phyloP scores from a whole-genome alignment of 2,888 invertebrate genomes.

The Plebejus melissa region DNA sequence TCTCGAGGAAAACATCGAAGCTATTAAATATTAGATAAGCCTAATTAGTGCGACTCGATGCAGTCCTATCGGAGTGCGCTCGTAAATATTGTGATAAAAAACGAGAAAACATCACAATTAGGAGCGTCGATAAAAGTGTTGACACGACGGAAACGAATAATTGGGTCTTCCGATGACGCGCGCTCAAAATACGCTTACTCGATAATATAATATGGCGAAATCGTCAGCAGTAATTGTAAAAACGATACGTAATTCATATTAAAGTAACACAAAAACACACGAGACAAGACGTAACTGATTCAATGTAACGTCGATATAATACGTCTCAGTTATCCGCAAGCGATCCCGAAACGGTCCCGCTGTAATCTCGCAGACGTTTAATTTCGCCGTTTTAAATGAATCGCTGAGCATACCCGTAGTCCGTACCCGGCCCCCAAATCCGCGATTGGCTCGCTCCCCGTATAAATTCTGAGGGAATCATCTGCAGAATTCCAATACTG shows the following conservation, averaged over 20 bases:
- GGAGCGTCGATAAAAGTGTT: constrained; percentile 8
- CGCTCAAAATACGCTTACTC: neutral
- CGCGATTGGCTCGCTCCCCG: constrained; percentile 51
- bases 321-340: constrained; percentile 56
- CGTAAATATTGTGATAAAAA: constrained; percentile 3
- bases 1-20: neutral
- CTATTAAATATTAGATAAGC: constrained; percentile 13
- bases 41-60: neutral
- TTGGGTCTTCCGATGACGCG: constrained; percentile 11
- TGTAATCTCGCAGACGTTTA: constrained; percentile 63
- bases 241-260: neutral
- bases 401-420: constrained; percentile 49
- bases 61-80: neutral
- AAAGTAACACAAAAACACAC: neutral
- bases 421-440: constrained; percentile 48
- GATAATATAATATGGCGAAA: neutral
- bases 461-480: constrained; percentile 64
- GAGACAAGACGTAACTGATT: constrained; percentile 42
- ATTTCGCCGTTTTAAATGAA: constrained; percentile 66
- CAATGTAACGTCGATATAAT: constrained; percentile 52
- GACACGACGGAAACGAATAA: constrained; percentile 7
- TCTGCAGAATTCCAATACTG: constrained; percentile 68
- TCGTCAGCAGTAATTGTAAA: neutral
- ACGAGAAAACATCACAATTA: constrained; percentile 14
- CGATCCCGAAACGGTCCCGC: constrained; percentile 55